phyloP scores from a whole-genome alignment of 2,797 vertebrate species.

The Malurus splendens region DNA sequence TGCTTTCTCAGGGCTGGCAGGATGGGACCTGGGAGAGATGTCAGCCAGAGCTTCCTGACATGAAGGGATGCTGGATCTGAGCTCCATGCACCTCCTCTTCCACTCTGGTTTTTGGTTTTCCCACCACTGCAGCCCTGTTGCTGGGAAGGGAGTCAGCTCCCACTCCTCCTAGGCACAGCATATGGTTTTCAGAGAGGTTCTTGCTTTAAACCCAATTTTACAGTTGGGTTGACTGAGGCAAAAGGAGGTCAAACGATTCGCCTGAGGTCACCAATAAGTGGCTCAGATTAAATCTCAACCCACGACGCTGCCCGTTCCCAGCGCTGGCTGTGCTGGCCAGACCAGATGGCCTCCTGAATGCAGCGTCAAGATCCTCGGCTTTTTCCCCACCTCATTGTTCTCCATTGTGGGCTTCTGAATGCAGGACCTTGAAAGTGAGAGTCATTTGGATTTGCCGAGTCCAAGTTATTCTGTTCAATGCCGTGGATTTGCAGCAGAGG shows the following conservation, averaged over 20 bases:
- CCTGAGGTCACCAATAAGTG: slow-evolving; percentile 58
- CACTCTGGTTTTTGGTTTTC: neutral
- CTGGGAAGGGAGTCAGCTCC: slow-evolving; percentile 2
- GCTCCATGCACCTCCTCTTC: neutral
- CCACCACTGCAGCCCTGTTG: neutral
- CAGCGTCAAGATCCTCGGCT: slow-evolving; percentile 66
- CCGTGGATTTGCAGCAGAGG: slow-evolving; percentile 14
- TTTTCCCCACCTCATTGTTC: slow-evolving; percentile 69
- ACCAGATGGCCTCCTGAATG: slow-evolving; percentile 76
- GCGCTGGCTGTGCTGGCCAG: slow-evolving; percentile 63
- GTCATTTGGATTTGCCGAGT: slow-evolving; percentile 61
- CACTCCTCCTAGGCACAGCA: slow-evolving; percentile 25
- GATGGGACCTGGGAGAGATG: neutral
- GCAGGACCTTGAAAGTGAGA: slow-evolving; percentile 66
- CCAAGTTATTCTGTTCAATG: slow-evolving; percentile 30
- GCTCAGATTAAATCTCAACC: slow-evolving; percentile 69
- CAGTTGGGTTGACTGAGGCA: slow-evolving; percentile 59
- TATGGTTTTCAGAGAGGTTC: slow-evolving; percentile 53
- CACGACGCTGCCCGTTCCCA: slow-evolving; percentile 68
- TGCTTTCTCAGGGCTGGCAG: neutral
- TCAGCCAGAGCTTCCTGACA: neutral
- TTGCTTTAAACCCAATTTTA: slow-evolving; percentile 62
- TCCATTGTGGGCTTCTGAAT: slow-evolving; percentile 68
- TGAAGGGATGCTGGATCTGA: neutral
- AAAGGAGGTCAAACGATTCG: slow-evolving; percentile 58